These are phyloP conservation scores for Lepilemur septentrionalis DNA, from an alignment of 2,797 vertebrate species.

Conservation along the genomic window DNA sequence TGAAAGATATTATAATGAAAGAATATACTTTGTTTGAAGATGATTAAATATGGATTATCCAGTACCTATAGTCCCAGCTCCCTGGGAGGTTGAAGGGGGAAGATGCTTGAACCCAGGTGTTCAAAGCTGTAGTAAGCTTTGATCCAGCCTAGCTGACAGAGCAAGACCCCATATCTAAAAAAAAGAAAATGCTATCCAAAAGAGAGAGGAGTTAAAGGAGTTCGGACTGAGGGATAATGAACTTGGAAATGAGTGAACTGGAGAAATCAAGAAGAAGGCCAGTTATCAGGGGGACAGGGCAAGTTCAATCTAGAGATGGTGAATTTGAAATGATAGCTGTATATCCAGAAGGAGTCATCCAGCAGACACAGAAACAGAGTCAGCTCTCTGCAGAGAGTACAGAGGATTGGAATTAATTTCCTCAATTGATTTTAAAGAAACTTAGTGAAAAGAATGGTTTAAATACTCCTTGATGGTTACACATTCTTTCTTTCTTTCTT, in stretches of 20 bases:
- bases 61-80: background rate
- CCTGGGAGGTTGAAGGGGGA: too few relatives aligned
- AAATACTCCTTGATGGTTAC: background rate
- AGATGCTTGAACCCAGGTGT: too few relatives aligned
- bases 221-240: background rate
- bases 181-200: too few relatives aligned
- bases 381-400: background rate
- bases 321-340: background rate
- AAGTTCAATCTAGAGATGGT: background rate
- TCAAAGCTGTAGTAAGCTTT: too few relatives aligned
- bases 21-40: background rate
- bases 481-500: background rate
- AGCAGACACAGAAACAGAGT: background rate
- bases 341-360: background rate
- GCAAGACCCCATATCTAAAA: too few relatives aligned
- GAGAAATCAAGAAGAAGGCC: background rate
- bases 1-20: background rate
- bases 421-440: conserved; percentile 34
- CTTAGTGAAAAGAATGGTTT: background rate
- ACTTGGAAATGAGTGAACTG: background rate
- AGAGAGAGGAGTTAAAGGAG: background rate
- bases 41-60: background rate
- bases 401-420: background rate
- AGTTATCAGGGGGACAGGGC: background rate
- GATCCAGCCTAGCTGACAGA: too few relatives aligned